phyloP scores from a whole-genome alignment of 2,113 vertebrate genomes.

The Elachura formosa region DNA sequence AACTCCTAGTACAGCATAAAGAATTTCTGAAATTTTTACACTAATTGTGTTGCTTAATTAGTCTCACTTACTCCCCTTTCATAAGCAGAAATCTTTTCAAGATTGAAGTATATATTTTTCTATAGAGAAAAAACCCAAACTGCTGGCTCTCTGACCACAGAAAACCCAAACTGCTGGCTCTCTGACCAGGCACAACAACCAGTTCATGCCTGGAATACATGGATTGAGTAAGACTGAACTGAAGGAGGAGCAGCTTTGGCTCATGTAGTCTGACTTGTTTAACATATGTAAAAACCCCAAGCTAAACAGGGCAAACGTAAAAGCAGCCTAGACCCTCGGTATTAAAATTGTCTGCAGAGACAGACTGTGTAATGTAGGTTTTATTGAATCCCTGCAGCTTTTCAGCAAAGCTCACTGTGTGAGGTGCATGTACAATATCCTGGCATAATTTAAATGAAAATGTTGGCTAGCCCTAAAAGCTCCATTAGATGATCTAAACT shows the following conservation, averaged over 20 bases:
- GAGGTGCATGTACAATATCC: not conserved
- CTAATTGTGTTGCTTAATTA: not conserved
- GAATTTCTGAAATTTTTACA: not conserved
- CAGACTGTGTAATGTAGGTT: constrained; percentile 1
- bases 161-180: not conserved
- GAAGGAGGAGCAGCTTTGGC: not conserved
- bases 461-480: constrained; percentile 18
- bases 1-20: not conserved
- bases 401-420: not conserved
- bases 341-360: constrained; percentile 20
- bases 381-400: constrained; percentile 45
- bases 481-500: not conserved
- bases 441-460: constrained; percentile 4
- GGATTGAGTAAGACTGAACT: not conserved
- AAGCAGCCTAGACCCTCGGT: not conserved
- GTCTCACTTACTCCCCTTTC: not conserved
- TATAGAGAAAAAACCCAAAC: not conserved
- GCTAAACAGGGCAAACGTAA: not conserved
- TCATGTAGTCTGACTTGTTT: not conserved
- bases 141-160: not conserved
- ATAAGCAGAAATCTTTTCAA: not conserved
- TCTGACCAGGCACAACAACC: not conserved
- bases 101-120: rapidly evolving
- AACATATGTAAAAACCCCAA: not conserved
- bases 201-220: not conserved